Evolutionary conservation across 1,140 invertebrate species (phyloP).

Genomic region (Drosophila sechellia): DNA sequence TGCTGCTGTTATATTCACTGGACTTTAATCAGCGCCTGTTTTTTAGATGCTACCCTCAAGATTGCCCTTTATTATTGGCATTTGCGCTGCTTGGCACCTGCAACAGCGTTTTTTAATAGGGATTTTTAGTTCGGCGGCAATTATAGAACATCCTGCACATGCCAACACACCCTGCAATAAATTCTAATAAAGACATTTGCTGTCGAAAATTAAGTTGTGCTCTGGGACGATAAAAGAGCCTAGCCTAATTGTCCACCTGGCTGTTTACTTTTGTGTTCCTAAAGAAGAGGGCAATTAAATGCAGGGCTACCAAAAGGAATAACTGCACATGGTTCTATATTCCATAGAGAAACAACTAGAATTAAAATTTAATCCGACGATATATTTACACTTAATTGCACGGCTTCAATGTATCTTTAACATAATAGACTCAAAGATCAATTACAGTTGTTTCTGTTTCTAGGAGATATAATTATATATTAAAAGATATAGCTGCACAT

Average conservation of each 20-base stretch:
- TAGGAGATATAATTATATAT: slow-evolving; percentile 22
- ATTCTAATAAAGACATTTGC: slow-evolving; percentile 72
- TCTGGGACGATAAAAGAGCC: slow-evolving; percentile 24
- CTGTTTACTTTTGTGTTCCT: slow-evolving; percentile 28
- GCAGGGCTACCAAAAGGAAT: too few species aligned
- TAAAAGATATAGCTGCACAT: slow-evolving; percentile 25
- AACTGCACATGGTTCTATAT: background rate
- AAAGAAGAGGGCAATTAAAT: background rate
- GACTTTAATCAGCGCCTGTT: slow-evolving; percentile 72
- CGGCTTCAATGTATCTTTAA: slow-evolving; percentile 15
- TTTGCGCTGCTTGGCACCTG: slow-evolving; percentile 73
- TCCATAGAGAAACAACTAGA: background rate
- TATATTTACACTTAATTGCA: slow-evolving; percentile 18
- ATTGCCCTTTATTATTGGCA: slow-evolving; percentile 52
- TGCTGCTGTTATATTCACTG: slow-evolving; percentile 48
- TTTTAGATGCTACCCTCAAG: slow-evolving; percentile 35
- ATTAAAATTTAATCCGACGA: background rate
- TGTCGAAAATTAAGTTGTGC: slow-evolving; percentile 69
- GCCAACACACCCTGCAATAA: slow-evolving; percentile 15
- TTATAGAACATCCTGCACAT: slow-evolving; percentile 32
- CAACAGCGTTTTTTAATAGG: slow-evolving; percentile 55
- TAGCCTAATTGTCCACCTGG: slow-evolving; percentile 24
- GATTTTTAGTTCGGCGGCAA: slow-evolving; percentile 40
- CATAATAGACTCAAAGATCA: background rate
- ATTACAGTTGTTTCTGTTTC: slow-evolving; percentile 19